Percentiles rank a stretch among this genome's conserved stretches.
phyloP scores from a whole-genome alignment of 1,140 invertebrate species.

The Wasmannia auropunctata region DNA sequence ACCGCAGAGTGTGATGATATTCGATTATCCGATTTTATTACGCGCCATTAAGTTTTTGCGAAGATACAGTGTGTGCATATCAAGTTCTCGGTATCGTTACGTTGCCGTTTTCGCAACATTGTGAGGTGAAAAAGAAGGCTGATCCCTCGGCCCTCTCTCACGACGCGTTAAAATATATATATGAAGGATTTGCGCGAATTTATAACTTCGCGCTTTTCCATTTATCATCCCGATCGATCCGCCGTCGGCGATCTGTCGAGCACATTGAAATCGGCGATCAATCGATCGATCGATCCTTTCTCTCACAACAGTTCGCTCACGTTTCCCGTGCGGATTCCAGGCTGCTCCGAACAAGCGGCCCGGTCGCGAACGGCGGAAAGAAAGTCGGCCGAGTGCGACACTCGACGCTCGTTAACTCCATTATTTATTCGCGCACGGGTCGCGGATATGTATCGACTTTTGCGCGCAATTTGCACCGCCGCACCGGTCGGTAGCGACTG shows the following conservation, averaged over 20 bases:
- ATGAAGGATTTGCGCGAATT: constrained; percentile 27
- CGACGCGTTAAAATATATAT: background rate
- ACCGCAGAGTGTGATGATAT: background rate
- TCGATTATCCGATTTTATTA: constrained; percentile 27
- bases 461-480: constrained; percentile 26
- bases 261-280: constrained; percentile 35
- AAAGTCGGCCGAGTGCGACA: constrained; percentile 45
- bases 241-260: constrained; percentile 33
- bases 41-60: background rate
- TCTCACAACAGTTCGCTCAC: constrained; percentile 37
- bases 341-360: constrained; percentile 1
- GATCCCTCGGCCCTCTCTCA: background rate
- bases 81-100: background rate
- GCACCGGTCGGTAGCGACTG: background rate
- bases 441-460: constrained; percentile 43
- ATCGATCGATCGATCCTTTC: constrained; percentile 54
- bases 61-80: background rate
- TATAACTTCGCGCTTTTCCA: constrained; percentile 29
- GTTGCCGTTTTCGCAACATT: background rate
- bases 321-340: constrained; percentile 44
- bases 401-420: constrained; percentile 55
- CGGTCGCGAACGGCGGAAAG: constrained; percentile 43
- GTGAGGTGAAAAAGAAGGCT: background rate
- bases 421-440: constrained; percentile 65
- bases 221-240: constrained; percentile 40